A percentile compares a stretch with the other conserved stretches of the same genome.
Evolutionary conservation across 2,888 invertebrate species (phyloP).

Genomic region (Agrypnus murinus): DNA sequence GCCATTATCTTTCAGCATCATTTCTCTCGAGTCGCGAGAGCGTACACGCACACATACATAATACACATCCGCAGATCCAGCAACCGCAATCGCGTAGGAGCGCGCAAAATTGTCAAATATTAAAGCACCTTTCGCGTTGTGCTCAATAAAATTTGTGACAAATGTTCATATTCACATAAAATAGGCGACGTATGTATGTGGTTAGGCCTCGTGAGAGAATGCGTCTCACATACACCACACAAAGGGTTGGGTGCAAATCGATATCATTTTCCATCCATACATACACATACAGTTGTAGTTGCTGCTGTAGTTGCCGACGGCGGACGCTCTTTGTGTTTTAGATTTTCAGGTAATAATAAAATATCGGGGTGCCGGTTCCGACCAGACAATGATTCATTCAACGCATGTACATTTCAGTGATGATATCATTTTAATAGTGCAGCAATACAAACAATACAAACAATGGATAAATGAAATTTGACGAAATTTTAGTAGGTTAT

Average conservation of each 20-base stretch:
- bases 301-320: no score
- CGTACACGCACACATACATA: no score
- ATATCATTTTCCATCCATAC: constrained; percentile 8
- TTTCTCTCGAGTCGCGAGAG: not conserved
- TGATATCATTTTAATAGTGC: not conserved
- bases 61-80: not conserved
- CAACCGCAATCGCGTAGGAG: not conserved
- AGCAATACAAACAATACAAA: constrained; percentile 18
- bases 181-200: constrained; percentile 12
- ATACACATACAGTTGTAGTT: no score
- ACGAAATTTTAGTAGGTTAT: no score
- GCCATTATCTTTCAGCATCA: constrained; percentile 7
- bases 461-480: no score
- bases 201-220: constrained; percentile 18
- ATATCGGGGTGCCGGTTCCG: not conserved
- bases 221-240: no score
- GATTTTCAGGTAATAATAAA: no score
- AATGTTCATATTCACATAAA: constrained; percentile 25
- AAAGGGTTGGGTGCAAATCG: constrained; percentile 23
- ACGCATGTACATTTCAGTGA: not conserved
- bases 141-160: constrained; percentile 16
- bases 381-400: constrained; percentile 9
- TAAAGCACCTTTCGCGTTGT: constrained; percentile 22
- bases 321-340: no score
- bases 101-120: constrained; percentile 23